Evolutionary conservation across 2,113 vertebrate genomes (phyloP).

Genomic region (Melozone crissalis): DNA sequence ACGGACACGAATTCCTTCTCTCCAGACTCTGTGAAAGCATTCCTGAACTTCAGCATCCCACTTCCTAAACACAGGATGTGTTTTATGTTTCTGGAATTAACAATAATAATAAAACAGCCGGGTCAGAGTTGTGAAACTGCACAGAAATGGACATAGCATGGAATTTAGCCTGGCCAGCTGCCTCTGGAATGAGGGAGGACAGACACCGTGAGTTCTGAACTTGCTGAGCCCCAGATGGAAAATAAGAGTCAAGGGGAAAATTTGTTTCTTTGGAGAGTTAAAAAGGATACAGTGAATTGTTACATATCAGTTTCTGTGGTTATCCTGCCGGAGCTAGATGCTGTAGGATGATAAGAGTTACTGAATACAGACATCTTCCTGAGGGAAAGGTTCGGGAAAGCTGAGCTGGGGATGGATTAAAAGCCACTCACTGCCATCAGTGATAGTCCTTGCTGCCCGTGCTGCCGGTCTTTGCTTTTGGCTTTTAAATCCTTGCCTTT

Average conservation of each 20-base stretch:
- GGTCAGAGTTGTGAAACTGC: neutral
- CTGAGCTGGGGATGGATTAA: neutral
- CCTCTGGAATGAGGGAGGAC: neutral
- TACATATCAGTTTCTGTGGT: neutral
- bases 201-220: rapidly evolving
- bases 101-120: neutral
- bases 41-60: neutral
- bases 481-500: neutral
- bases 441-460: neutral
- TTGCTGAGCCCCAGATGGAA: neutral
- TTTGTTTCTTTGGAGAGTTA: neutral
- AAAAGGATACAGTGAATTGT: neutral
- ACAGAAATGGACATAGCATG: neutral
- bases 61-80: neutral
- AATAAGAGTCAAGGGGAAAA: neutral
- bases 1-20: rapidly evolving
- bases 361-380: neutral
- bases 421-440: neutral
- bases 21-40: neutral
- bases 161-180: neutral
- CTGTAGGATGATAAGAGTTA: neutral
- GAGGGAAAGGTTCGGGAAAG: neutral
- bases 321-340: neutral
- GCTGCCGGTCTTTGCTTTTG: neutral
- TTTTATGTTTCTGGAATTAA: neutral